Base-by-base conservation (phyloP, 2,113 vertebrate species). In the Callionymus lyra region DNA sequence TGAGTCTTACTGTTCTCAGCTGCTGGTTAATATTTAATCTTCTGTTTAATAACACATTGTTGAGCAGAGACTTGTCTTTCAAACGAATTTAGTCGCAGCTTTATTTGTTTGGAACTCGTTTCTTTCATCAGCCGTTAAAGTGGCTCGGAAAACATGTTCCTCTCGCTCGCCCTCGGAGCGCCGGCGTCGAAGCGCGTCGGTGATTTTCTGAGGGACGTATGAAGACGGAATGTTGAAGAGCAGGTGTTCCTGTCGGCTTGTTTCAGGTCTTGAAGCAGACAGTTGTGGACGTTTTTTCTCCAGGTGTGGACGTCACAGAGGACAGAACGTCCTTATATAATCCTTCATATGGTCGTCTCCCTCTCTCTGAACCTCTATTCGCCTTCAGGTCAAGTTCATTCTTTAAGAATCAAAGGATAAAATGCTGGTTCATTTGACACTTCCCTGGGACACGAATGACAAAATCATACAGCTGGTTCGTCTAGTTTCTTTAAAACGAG, bases 1-100 rank as follows among this genome's bases (percentile, higher is more conserved):
- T 36, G 16, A 42, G 41, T 42, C 51, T 44, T 41, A 38, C 53
- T 69, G 56, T 59, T 64, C 59, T 64, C 47, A 50, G 53, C 45
- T 61, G 58, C 53, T 37, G 6, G 46, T 74, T 59, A 74, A 61
- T 68, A 56, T 68, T 78, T 72, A 68, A 78, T 65, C 32, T 34
- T 37, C 40, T 61, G 40, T 66, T 68, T 58, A 78, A 70, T 70
- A 70, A 65, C 63, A 41, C 49, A 65, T 55, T 41, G 50, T 63
- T 60, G 43, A 64, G 47, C 52, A 54, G 47, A 19, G 55, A 56
- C 43, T n/a, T 53, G 52, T 49, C 44, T 47, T 53, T 65, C 38
- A 64, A 36, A 64, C 16, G 12, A 19, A 38, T 56, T 49, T 43
- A 53, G 34, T 56, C 37, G 11, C 34, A 40, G 14, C 27, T 3